Conservation (phyloP, 2,113 vertebrate genomes). For the Phainopepla nitens region DNA sequence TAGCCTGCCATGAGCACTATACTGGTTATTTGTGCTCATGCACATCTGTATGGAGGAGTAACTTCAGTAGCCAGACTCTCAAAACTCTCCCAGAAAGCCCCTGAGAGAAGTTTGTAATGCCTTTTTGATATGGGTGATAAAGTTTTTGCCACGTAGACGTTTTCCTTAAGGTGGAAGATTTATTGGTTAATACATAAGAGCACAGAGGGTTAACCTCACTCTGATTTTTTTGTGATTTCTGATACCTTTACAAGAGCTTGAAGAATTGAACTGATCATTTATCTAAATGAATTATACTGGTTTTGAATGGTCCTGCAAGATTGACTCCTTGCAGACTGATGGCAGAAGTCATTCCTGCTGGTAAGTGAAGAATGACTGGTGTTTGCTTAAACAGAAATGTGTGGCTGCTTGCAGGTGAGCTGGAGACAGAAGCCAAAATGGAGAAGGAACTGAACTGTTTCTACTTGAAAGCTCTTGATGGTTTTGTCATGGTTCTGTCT, state of each 20-base stretch:
- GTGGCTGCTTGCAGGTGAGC: constrained; percentile 64
- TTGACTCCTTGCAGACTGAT: not conserved
- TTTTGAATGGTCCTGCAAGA: not conserved
- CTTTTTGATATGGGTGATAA: not conserved
- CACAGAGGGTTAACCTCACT: not conserved
- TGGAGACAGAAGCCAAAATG: constrained; percentile 82
- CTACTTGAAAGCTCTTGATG: constrained; percentile 95
- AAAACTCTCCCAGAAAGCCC: not conserved
- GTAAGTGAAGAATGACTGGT: not conserved
- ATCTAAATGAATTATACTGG: not conserved
- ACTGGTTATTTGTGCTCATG: not conserved
- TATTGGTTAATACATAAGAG: not conserved
- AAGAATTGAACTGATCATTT: not conserved
- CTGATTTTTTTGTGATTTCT: not conserved
- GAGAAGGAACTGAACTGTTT: constrained; percentile 89
- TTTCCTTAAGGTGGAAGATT: not conserved
- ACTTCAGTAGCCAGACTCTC: not conserved
- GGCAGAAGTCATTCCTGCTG: not conserved
- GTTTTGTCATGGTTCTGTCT: constrained; percentile 96
- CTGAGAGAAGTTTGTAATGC: not conserved
- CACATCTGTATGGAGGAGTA: not conserved
- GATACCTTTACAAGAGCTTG: not conserved
- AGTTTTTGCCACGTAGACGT: not conserved
- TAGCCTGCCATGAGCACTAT: not conserved
- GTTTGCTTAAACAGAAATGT: not conserved